These are phyloP conservation scores for Coregonus suidteri DNA, from an alignment of 2,797 vertebrate genomes.

Conservation along the genomic window DNA sequence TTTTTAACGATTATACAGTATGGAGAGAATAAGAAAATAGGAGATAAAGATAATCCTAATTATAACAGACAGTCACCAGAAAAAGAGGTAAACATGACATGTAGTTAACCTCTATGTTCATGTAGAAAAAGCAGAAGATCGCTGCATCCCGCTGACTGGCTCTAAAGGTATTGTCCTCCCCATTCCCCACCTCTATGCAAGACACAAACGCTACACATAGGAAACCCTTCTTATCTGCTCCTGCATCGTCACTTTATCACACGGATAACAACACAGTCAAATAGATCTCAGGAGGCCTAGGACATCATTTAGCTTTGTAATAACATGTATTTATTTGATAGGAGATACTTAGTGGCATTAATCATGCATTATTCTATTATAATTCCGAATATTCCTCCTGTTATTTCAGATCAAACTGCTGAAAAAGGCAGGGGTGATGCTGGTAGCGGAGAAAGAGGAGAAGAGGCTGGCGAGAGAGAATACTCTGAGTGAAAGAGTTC, in stretches of 20 bases:
- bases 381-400: neutral
- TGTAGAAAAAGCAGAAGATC: constrained; percentile 70
- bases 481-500: constrained; percentile 55
- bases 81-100: neutral
- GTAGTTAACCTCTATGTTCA: neutral
- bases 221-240: neutral
- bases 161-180: constrained; percentile 66
- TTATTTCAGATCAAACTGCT: constrained; percentile 70
- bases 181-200: neutral
- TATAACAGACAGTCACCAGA: too few species aligned
- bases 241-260: neutral
- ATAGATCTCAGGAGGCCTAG: too few species aligned
- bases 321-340: too few species aligned
- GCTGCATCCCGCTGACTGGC: constrained; percentile 70
- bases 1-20: too few species aligned
- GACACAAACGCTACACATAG: neutral
- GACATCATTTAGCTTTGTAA: too few species aligned
- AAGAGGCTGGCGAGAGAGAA: constrained; percentile 30
- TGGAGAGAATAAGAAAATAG: too few species aligned
- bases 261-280: too few species aligned
- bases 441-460: constrained; percentile 65
- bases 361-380: too few species aligned
- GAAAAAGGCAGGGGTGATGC: constrained; percentile 68
- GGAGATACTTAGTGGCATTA: too few species aligned
- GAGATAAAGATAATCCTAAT: too few species aligned